phyloP scores from a whole-genome alignment of 30 jellyfish, hydroid and myxozoan genomes.

The Mastigias papua region DNA sequence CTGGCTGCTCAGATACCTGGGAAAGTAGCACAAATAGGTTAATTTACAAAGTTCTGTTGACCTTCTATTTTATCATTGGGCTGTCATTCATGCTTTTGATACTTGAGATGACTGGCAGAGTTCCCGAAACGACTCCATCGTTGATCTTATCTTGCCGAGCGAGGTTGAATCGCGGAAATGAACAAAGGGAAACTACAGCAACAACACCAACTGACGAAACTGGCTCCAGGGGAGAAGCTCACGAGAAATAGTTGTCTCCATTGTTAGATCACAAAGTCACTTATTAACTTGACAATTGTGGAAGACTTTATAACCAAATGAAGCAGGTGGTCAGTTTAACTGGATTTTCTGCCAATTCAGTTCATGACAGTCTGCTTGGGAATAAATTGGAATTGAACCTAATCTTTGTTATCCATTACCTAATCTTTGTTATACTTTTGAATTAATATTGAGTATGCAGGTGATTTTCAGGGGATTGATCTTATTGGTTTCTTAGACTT shows the following conservation, averaged over 20 bases:
- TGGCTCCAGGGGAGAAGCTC: neutral
- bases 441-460: too few relatives aligned
- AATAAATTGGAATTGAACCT: too few relatives aligned
- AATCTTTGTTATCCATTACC: too few relatives aligned
- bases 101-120: constrained; percentile 65
- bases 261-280: too few relatives aligned
- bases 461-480: too few relatives aligned
- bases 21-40: constrained; percentile 52
- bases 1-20: constrained; percentile 79
- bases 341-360: too few relatives aligned
- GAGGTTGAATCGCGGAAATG: constrained; percentile 25
- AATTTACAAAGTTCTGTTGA: constrained; percentile 51
- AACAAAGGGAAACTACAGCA: neutral
- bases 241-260: neutral
- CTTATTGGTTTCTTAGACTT: too few relatives aligned
- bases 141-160: constrained; percentile 60
- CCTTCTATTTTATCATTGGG: constrained; percentile 70
- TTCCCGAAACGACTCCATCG: constrained; percentile 77
- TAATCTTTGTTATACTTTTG: too few relatives aligned
- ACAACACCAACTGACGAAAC: neutral
- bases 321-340: too few relatives aligned
- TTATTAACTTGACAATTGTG: too few relatives aligned
- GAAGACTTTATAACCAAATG: too few relatives aligned
- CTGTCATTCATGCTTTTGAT: constrained; percentile 64
- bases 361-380: too few relatives aligned